A percentile compares a stretch with the other conserved stretches of the same genome.
These are phyloP conservation scores for Eledona agricola DNA, from an alignment of 2,888 invertebrate species.

Conservation along the genomic window DNA sequence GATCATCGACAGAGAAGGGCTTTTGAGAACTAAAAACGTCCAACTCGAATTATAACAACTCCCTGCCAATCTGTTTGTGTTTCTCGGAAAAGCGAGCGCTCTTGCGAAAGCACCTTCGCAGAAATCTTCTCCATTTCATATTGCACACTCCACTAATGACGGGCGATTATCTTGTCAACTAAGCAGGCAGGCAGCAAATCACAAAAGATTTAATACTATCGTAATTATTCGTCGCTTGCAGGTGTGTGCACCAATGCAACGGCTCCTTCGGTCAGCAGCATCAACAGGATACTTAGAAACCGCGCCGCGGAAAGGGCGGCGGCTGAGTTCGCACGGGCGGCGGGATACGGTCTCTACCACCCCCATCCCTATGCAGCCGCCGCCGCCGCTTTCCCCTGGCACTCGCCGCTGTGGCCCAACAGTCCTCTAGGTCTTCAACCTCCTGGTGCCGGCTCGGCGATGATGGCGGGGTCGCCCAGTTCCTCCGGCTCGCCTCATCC, in stretches of 20 bases:
- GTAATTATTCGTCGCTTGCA: constrained; percentile 59
- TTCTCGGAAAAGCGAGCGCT: constrained; percentile 13
- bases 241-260: constrained; percentile 95
- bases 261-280: constrained; percentile 96
- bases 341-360: constrained; percentile 87
- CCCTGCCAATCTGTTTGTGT: constrained; percentile 21
- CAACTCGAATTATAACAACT: constrained; percentile 14
- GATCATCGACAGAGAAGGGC: constrained; percentile 30
- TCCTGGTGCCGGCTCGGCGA: constrained; percentile 66
- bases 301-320: constrained; percentile 96
- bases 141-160: constrained; percentile 32
- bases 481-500: constrained; percentile 58
- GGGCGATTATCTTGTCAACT: constrained; percentile 36
- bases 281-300: constrained; percentile 94
- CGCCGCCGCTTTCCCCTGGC: constrained; percentile 62
- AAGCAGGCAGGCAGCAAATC: constrained; percentile 17
- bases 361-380: constrained; percentile 76
- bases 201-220: constrained; percentile 29
- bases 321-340: constrained; percentile 92
- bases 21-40: constrained; percentile 16
- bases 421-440: constrained; percentile 67
- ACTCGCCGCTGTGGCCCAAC: constrained; percentile 70
- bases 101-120: constrained; percentile 16
- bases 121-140: constrained; percentile 31
- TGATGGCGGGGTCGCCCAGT: constrained; percentile 65